phyloP scores from a whole-genome alignment of 2,113 vertebrate genomes.

The Apteryx mantelli region DNA sequence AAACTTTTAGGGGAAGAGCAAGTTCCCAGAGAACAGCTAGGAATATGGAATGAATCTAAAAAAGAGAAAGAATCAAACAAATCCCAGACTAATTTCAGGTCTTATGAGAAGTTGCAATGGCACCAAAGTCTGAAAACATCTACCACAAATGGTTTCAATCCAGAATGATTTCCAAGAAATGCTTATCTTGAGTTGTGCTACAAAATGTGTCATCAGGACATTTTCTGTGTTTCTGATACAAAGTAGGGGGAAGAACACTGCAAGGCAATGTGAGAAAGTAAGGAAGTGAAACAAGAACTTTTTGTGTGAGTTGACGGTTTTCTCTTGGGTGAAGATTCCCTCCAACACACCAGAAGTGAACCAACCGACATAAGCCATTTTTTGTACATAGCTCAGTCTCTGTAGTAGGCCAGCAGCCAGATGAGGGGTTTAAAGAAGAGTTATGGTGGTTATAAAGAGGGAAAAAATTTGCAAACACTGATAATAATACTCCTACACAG shows the following conservation, averaged over 20 bases:
- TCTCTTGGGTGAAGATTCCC: slow-evolving; percentile 12
- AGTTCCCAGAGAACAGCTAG: slow-evolving; percentile 45
- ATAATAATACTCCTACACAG: slow-evolving; percentile 73
- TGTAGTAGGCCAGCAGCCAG: slow-evolving; percentile 71
- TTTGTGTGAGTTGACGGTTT: neutral
- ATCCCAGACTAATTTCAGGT: slow-evolving; percentile 9
- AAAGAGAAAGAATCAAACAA: neutral
- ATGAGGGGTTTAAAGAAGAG: slow-evolving; percentile 74
- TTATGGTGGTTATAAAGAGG: slow-evolving; percentile 67
- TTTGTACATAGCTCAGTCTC: slow-evolving; percentile 48
- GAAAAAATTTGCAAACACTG: slow-evolving; percentile 72
- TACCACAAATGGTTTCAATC: neutral
- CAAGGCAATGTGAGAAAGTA: neutral
- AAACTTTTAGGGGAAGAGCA: slow-evolving; percentile 24
- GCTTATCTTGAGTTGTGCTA: neutral
- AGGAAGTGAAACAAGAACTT: neutral
- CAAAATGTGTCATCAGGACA: slow-evolving; percentile 43
- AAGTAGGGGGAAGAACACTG: neutral
- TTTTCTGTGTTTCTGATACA: neutral
- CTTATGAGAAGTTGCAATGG: slow-evolving; percentile 8
- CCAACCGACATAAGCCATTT: slow-evolving; percentile 1
- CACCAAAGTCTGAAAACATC: slow-evolving; percentile 33
- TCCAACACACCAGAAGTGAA: slow-evolving; percentile 22
- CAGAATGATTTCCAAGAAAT: slow-evolving; percentile 16
- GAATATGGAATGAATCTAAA: neutral